A percentile compares a stretch with the other conserved stretches of the same genome.
Conservation (phyloP, 2,888 invertebrate species). For the Monochamus alternatus region DNA sequence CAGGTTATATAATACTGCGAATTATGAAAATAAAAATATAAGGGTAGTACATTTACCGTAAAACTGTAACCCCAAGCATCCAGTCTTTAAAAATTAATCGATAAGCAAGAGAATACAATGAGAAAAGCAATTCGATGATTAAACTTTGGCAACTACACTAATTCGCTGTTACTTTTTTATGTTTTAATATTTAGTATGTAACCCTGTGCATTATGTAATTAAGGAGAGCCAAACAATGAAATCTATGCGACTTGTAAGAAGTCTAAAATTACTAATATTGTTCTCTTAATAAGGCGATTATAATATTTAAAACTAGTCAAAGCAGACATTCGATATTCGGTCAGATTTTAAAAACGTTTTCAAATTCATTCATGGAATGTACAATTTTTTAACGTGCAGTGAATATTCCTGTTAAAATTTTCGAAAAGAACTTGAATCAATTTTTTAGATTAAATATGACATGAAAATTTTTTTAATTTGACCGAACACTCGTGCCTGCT, state of each 20-base stretch:
- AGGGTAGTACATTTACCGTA: constrained; percentile 6
- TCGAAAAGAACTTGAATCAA: background rate
- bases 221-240: constrained; percentile 55
- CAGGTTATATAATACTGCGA: constrained; percentile 40
- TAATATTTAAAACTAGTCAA: constrained; percentile 53
- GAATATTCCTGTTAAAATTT: background rate
- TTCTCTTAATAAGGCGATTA: constrained; percentile 62
- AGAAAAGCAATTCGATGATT: constrained; percentile 50
- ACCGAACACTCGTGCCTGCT: constrained; percentile 19
- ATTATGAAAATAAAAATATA: constrained; percentile 30
- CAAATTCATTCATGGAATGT: constrained; percentile 28
- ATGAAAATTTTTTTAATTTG: background rate
- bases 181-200: constrained; percentile 57
- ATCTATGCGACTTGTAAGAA: constrained; percentile 44
- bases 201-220: constrained; percentile 66
- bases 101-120: constrained; percentile 40
- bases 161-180: constrained; percentile 64
- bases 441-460: background rate
- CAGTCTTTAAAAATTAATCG: constrained; percentile 54
- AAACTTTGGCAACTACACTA: constrained; percentile 61
- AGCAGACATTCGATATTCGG: constrained; percentile 41
- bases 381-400: background rate
- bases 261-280: constrained; percentile 59
- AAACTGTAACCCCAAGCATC: constrained; percentile 47
- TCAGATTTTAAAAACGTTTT: constrained; percentile 33